phyloP scores from a whole-genome alignment of 2,113 vertebrate species.

The Cariama cristata region DNA sequence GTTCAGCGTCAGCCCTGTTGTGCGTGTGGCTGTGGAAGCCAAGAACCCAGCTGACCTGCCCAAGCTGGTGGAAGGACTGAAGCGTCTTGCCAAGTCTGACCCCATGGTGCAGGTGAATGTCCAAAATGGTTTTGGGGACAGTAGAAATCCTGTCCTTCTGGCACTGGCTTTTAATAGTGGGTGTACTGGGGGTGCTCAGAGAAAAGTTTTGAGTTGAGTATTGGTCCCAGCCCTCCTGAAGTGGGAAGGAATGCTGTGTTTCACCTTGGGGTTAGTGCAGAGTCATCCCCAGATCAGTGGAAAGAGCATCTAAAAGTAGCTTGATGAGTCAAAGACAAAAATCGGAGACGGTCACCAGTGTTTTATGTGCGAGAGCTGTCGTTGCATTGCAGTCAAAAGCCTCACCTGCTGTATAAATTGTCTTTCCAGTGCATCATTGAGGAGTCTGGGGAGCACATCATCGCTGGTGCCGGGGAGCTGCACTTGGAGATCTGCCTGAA shows the following conservation, averaged over 20 bases:
- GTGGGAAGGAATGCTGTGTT: background rate
- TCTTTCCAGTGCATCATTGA: conserved; percentile 90
- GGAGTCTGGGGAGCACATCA: conserved; percentile 96
- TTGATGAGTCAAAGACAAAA: background rate
- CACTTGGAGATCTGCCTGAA: conserved; percentile 97
- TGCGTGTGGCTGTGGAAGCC: conserved; percentile 93
- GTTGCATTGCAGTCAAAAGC: fast-evolving
- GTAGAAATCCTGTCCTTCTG: background rate
- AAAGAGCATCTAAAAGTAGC: background rate
- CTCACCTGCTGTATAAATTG: background rate
- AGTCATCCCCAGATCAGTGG: no score
- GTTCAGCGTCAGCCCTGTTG: conserved; percentile 95
- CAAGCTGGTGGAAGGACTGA: conserved; percentile 94
- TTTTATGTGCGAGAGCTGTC: fast-evolving
- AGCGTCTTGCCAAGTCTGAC: conserved; percentile 93
- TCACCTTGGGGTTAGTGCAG: background rate
- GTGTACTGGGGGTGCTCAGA: background rate
- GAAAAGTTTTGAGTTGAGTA: background rate
- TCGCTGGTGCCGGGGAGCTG: conserved; percentile 92
- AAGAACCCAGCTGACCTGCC: conserved; percentile 93
- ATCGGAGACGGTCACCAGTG: fast-evolving
- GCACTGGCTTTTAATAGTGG: background rate
- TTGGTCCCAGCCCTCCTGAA: background rate
- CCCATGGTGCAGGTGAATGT: conserved; percentile 91
- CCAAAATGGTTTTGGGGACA: fast-evolving